Conservation (phyloP, 2,888 invertebrate genomes). For the Diaprepes abbreviatus region DNA sequence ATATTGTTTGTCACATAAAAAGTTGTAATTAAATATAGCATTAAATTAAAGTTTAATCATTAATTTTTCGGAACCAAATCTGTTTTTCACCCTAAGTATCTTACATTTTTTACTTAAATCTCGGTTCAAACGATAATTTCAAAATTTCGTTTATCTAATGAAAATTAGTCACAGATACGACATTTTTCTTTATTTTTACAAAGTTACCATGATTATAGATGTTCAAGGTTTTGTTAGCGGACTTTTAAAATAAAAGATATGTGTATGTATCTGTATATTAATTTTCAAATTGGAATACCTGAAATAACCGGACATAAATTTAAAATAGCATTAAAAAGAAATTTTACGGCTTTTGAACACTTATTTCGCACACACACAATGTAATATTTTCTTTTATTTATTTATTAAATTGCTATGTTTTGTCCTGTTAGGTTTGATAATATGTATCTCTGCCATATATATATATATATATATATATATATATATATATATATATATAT, state of each 20-base stretch:
- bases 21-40: conserved; percentile 47
- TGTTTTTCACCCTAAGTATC: conserved; percentile 34
- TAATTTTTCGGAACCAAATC: conserved; percentile 44
- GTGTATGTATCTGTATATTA: conserved; percentile 30
- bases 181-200: too few relatives aligned
- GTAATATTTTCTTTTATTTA: too few relatives aligned
- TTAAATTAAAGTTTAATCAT: conserved; percentile 50
- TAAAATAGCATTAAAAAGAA: conserved; percentile 53
- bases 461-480: too few relatives aligned
- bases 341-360: conserved; percentile 52
- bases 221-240: neutral
- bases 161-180: conserved; percentile 22
- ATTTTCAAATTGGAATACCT: conserved; percentile 35
- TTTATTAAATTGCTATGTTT: too few relatives aligned
- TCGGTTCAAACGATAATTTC: conserved; percentile 21
- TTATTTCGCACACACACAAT: too few relatives aligned
- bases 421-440: too few relatives aligned
- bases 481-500: too few relatives aligned
- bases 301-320: conserved; percentile 18
- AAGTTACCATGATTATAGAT: too few relatives aligned
- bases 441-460: too few relatives aligned
- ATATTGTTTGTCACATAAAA: conserved; percentile 31
- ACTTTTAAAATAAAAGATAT: conserved; percentile 6
- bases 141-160: conserved; percentile 10
- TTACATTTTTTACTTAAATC: conserved; percentile 17